Percentiles rank a stretch among this genome's conserved stretches.
Conservation (phyloP, 2,113 vertebrate species). For the Proteles cristata region DNA sequence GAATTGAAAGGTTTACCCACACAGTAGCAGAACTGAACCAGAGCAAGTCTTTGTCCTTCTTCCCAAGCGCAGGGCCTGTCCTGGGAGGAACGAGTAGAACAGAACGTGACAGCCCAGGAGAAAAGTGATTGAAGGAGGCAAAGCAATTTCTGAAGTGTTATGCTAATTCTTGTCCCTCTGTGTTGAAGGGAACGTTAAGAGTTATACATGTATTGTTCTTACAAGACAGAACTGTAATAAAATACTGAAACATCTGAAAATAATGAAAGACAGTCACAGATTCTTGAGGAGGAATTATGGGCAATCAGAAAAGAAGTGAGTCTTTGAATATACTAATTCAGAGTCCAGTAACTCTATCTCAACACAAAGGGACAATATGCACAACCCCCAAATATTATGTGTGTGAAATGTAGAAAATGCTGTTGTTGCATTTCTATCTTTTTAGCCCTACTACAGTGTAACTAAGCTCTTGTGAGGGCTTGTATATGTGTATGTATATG, state of each 20-base stretch:
- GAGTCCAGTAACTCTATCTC: not conserved
- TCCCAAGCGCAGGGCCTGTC: not conserved
- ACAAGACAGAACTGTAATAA: not conserved
- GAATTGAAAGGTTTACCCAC: not conserved
- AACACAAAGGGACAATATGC: not conserved
- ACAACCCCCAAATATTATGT: not conserved
- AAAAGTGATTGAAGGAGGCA: not conserved
- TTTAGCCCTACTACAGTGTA: not conserved
- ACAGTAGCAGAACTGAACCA: not conserved
- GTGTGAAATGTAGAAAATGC: not conserved
- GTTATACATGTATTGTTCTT: not conserved
- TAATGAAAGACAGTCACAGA: not conserved
- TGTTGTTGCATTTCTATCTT: not conserved
- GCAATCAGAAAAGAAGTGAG: not conserved
- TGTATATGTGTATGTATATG: not conserved
- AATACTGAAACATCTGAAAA: not conserved
- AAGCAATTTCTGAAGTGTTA: not conserved
- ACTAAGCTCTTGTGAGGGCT: not conserved
- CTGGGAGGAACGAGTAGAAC: not conserved
- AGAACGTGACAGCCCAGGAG: not conserved
- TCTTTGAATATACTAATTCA: not conserved
- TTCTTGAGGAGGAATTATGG: not conserved
- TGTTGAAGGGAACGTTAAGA: not conserved
- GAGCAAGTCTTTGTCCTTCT: not conserved
- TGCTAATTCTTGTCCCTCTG: not conserved